These are phyloP conservation scores for Hycleus cichorii DNA, from an alignment of 1,140 invertebrate genomes.

Conservation along the genomic window DNA sequence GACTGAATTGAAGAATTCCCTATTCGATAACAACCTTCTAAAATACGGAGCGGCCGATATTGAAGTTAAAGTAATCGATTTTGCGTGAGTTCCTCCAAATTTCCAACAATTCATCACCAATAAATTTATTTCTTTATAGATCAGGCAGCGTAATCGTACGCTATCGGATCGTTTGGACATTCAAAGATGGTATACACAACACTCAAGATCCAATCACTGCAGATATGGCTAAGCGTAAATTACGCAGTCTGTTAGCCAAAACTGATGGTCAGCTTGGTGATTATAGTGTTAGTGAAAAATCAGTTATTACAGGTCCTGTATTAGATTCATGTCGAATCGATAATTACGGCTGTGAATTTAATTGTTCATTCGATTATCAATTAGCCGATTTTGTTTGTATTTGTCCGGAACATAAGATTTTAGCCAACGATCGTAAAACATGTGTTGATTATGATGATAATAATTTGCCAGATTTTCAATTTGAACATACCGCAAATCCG, in stretches of 20 bases:
- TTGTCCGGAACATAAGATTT: conserved; percentile 52
- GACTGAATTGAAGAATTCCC: conserved; percentile 48
- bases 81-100: conserved; percentile 43
- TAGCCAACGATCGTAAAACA: conserved; percentile 44
- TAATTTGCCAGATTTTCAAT: neutral
- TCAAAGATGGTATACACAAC: conserved; percentile 44
- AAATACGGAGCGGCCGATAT: conserved; percentile 48
- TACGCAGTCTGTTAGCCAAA: conserved; percentile 43
- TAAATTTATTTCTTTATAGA: conserved; percentile 42
- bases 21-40: conserved; percentile 46
- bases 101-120: conserved; percentile 7
- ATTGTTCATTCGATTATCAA: conserved; percentile 65
- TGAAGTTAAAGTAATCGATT: conserved; percentile 55
- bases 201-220: conserved; percentile 46
- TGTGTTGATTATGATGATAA: conserved; percentile 36
- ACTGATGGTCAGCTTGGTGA: conserved; percentile 46
- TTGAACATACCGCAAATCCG: conserved; percentile 26
- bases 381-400: conserved; percentile 57
- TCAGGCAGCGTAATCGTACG: conserved; percentile 55
- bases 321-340: conserved; percentile 67
- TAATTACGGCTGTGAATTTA: conserved; percentile 67
- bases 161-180: conserved; percentile 56
- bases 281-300: conserved; percentile 47
- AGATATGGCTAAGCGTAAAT: conserved; percentile 43
- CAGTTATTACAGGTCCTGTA: conserved; percentile 44